These are phyloP conservation scores for Pocillopora verrucosa DNA, from an alignment of 64 coral and sea anemone species.

Conservation along the genomic window DNA sequence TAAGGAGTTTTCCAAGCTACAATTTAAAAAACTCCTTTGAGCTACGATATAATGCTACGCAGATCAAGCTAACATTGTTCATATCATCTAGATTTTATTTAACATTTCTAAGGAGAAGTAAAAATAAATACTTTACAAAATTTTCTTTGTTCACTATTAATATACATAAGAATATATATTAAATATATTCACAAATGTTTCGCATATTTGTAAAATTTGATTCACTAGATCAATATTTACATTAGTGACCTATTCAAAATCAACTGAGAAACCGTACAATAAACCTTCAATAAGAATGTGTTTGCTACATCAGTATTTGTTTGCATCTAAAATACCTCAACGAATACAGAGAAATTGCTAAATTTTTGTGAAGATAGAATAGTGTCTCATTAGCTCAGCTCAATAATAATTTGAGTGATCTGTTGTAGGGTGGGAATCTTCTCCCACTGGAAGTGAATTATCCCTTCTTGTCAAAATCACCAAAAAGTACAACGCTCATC, in stretches of 20 bases:
- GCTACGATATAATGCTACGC: neutral
- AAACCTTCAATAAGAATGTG: neutral
- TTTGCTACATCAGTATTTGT: neutral
- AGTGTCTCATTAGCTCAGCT: too few relatives aligned
- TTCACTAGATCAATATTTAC: neutral
- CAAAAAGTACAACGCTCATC: too few relatives aligned
- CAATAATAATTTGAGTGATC: too few relatives aligned
- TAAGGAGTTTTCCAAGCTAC: too few relatives aligned
- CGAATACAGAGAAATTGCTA: too few relatives aligned
- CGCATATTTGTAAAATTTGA: constrained; percentile 1
- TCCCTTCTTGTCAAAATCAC: neutral
- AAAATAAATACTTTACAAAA: constrained; percentile 29
- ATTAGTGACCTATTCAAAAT: neutral
- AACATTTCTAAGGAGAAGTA: neutral
- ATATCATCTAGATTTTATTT: neutral
- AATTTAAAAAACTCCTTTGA: too few relatives aligned
- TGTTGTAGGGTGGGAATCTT: neutral
- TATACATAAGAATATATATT: constrained; percentile 27
- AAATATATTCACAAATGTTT: constrained; percentile 14
- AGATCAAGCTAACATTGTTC: neutral
- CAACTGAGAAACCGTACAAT: neutral
- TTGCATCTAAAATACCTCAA: too few relatives aligned
- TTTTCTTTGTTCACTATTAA: neutral
- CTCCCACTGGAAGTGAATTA: neutral
- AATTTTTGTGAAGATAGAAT: too few relatives aligned